These are phyloP conservation scores for Xiphophorus maculatus DNA, from an alignment of 2,113 vertebrate species.

Conservation along the genomic window DNA sequence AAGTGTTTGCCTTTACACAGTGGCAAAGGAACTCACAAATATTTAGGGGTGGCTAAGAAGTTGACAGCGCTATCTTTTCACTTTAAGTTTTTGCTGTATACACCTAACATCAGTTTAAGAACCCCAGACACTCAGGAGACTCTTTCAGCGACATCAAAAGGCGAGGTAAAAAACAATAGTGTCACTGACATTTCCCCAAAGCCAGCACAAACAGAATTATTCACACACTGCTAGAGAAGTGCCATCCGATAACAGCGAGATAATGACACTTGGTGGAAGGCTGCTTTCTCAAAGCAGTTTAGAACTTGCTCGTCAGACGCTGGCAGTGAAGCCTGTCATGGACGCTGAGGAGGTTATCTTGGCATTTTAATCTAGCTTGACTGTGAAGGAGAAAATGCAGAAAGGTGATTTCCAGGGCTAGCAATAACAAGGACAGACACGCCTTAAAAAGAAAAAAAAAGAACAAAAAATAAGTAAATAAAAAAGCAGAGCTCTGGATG, in stretches of 20 bases:
- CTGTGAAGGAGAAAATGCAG: slow-evolving; percentile 50
- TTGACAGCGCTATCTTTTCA: slow-evolving; percentile 57
- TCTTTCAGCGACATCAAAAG: slow-evolving; percentile 80
- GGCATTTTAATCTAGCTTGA: slow-evolving; percentile 76
- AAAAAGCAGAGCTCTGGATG: slow-evolving; percentile 57
- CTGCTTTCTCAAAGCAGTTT: slow-evolving; percentile 78
- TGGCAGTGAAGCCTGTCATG: slow-evolving; percentile 76
- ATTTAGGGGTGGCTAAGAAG: slow-evolving; percentile 56
- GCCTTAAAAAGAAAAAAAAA: slow-evolving; percentile 28
- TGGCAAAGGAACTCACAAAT: slow-evolving; percentile 54
- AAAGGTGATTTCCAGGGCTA: slow-evolving; percentile 57
- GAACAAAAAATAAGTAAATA: too few relatives aligned
- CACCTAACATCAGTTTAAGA: slow-evolving; percentile 69
- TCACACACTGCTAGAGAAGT: slow-evolving; percentile 73
- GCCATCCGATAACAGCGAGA: slow-evolving; percentile 69
- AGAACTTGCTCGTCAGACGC: slow-evolving; percentile 69
- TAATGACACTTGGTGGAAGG: slow-evolving; percentile 79
- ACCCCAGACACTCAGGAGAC: slow-evolving; percentile 69
- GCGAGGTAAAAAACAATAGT: slow-evolving; percentile 75
- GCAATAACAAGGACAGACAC: slow-evolving; percentile 63
- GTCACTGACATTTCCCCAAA: slow-evolving; percentile 78
- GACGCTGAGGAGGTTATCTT: slow-evolving; percentile 76
- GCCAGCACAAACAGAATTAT: slow-evolving; percentile 83
- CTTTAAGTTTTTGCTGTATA: slow-evolving; percentile 67
- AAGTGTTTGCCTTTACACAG: slow-evolving; percentile 55